A percentile compares a stretch with the other conserved stretches of the same genome.
These are phyloP conservation scores for Microcebus ravelobensis DNA, from an alignment of 2,113 vertebrate genomes.

Conservation along the genomic window DNA sequence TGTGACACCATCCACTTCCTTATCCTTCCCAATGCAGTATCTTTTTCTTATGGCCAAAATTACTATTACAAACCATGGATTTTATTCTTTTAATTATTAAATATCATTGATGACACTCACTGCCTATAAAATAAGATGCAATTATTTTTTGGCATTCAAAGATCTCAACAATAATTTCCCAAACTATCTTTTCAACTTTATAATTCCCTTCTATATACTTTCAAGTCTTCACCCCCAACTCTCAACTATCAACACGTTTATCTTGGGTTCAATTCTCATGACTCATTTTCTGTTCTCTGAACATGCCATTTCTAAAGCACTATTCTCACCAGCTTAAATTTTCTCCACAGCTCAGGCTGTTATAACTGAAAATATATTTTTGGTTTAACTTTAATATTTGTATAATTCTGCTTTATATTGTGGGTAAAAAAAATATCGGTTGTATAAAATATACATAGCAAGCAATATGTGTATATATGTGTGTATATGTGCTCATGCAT, in stretches of 20 bases:
- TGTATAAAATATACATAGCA: not conserved
- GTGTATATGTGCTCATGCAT: not conserved
- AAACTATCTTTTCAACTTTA: not conserved
- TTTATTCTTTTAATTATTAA: conserved; percentile 36
- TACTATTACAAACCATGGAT: not conserved
- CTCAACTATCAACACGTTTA: not conserved
- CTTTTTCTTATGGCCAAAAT: not conserved
- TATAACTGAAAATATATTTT: not conserved
- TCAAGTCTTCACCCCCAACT: not conserved
- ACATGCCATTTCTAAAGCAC: not conserved
- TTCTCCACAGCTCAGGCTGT: not conserved
- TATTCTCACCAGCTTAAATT: not conserved
- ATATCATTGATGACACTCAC: not conserved
- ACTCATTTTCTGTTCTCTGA: not conserved
- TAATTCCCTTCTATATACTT: not conserved
- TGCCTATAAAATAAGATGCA: not conserved
- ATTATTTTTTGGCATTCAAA: not conserved
- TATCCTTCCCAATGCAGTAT: not conserved
- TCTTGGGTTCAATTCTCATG: not conserved
- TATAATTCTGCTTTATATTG: not conserved
- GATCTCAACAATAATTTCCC: not conserved
- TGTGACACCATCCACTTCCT: not conserved
- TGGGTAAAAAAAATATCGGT: not conserved
- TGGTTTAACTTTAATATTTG: not conserved
- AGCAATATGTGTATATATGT: too few species aligned